These are phyloP conservation scores for Punctoribates punctum DNA, from an alignment of 2,888 invertebrate species.

Conservation along the genomic window DNA sequence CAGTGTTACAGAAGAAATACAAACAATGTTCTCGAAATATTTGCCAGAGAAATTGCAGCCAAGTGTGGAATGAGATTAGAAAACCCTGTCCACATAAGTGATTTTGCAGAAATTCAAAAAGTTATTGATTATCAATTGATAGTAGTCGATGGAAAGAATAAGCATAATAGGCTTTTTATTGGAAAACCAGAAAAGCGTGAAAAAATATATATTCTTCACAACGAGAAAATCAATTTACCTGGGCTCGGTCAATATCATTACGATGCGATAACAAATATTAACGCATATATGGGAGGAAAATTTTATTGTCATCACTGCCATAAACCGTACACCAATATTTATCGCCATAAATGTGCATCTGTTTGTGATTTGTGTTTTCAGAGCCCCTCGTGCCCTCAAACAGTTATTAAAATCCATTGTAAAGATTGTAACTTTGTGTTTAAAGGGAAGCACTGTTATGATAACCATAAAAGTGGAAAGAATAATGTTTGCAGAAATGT, in stretches of 20 bases:
- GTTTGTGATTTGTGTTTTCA: background rate
- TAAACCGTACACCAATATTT: background rate
- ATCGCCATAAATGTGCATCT: background rate
- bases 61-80: background rate
- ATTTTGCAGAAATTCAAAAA: background rate
- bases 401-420: background rate
- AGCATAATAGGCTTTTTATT: background rate
- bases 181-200: background rate
- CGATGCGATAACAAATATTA: conserved; percentile 9
- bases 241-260: background rate
- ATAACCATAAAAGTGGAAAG: background rate
- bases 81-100: background rate
- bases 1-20: background rate
- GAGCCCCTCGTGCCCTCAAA: background rate
- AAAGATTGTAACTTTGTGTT: background rate
- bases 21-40: background rate
- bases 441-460: background rate
- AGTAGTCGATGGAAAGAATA: background rate
- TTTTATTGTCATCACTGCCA: conserved; percentile 7
- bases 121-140: background rate
- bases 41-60: background rate
- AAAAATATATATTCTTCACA: background rate
- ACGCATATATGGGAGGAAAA: background rate
- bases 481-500: conserved; percentile 2
- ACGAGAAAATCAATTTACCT: background rate